phyloP scores from a whole-genome alignment of 2,888 invertebrate genomes.

The Iselma pallidipennis region DNA sequence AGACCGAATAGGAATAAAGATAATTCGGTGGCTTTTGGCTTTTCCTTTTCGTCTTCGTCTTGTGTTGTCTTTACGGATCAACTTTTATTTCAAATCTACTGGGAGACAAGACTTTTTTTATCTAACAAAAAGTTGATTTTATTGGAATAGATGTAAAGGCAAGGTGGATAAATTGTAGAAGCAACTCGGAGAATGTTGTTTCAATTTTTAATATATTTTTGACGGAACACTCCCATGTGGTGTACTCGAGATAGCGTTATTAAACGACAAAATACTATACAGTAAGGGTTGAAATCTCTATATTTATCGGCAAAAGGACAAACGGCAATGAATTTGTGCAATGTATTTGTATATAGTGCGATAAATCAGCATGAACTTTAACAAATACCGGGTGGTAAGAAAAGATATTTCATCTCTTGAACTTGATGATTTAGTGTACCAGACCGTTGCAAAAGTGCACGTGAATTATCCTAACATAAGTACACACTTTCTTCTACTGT shows the following conservation, averaged over 20 bases:
- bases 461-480: constrained; percentile 27
- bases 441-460: constrained; percentile 12
- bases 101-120: not conserved
- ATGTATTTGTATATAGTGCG: not conserved
- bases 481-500: constrained; percentile 23
- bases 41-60: not conserved
- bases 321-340: too few relatives aligned
- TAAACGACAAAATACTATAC: too few relatives aligned
- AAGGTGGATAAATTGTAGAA: not conserved
- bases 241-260: not conserved
- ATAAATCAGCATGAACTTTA: constrained; percentile 1
- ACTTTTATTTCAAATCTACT: not conserved
- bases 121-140: not conserved
- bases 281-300: not conserved
- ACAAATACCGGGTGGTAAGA: not conserved
- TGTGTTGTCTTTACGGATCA: not conserved
- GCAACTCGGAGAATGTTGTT: not conserved
- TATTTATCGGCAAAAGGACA: not conserved
- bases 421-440: constrained; percentile 21
- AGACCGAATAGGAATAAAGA: not conserved
- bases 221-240: not conserved
- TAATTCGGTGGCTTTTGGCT: not conserved
- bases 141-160: not conserved
- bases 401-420: constrained; percentile 5
- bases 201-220: not conserved